phyloP scores from a whole-genome alignment of 2,888 invertebrate genomes.

The Euplagia quadripunctaria region DNA sequence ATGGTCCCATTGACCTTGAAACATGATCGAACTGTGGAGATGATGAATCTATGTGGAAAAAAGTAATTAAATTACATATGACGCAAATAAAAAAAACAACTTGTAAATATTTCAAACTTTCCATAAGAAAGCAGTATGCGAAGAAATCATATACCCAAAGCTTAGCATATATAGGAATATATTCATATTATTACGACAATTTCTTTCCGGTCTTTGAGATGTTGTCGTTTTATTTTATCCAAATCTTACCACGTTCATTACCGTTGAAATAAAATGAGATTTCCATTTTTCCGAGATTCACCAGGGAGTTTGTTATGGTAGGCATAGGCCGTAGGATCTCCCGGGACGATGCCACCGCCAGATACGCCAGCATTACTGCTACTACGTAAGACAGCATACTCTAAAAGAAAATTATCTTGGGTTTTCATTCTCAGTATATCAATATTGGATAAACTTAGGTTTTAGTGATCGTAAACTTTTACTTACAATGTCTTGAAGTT shows the following conservation, averaged over 20 bases:
- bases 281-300: conserved; percentile 82
- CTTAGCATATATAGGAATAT: conserved; percentile 10
- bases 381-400: conserved; percentile 53
- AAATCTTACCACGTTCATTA: conserved; percentile 66
- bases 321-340: conserved; percentile 66
- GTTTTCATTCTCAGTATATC: not conserved
- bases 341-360: conserved; percentile 52
- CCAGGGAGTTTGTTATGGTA: conserved; percentile 73
- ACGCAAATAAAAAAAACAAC: not conserved
- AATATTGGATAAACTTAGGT: not conserved
- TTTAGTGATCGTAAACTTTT: not conserved
- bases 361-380: conserved; percentile 47
- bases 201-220: conserved; percentile 17
- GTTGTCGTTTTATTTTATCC: conserved; percentile 15
- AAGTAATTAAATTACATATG: too few species aligned
- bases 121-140: conserved; percentile 15
- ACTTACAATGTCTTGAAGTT: conserved; percentile 1
- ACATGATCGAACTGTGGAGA: conserved; percentile 26
- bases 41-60: conserved; percentile 37
- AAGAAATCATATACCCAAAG: conserved; percentile 5
- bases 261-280: conserved; percentile 74
- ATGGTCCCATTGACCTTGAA: conserved; percentile 24
- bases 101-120: not conserved
- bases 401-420: conserved; percentile 29
- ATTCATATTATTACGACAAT: conserved; percentile 22